These are phyloP conservation scores for Monopis laevigella DNA, from an alignment of 2,888 invertebrate genomes.

Conservation along the genomic window DNA sequence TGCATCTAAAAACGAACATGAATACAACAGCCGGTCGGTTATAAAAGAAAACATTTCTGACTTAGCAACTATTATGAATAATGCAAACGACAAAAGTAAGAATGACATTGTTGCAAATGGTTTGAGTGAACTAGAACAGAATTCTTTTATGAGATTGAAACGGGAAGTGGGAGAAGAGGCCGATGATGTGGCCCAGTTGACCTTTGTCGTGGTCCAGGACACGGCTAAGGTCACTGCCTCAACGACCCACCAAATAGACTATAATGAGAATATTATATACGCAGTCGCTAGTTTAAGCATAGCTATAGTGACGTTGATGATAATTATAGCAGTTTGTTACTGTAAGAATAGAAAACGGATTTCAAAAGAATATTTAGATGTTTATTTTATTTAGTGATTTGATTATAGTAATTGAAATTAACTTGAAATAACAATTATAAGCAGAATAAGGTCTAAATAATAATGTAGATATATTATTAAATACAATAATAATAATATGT, in stretches of 20 bases:
- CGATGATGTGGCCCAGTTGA: slow-evolving; percentile 1
- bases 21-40: background rate
- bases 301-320: background rate
- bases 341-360: background rate
- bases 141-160: background rate
- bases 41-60: slow-evolving; percentile 1
- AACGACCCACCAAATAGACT: background rate
- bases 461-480: background rate
- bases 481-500: background rate
- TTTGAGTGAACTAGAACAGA: slow-evolving; percentile 1
- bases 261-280: slow-evolving; percentile 1
- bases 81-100: background rate
- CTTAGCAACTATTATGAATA: background rate
- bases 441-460: background rate
- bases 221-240: slow-evolving; percentile 2
- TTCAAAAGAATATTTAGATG: background rate
- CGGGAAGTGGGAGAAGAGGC: background rate
- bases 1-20: slow-evolving; percentile 3
- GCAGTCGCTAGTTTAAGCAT: slow-evolving; percentile 1
- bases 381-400: background rate
- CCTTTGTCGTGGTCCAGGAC: slow-evolving; percentile 7
- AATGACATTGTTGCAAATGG: background rate
- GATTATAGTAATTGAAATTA: background rate
- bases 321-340: background rate
- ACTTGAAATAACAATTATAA: background rate